Evolutionary conservation across 2,113 vertebrate genomes (phyloP).

Genomic region (Symphodus melops): DNA sequence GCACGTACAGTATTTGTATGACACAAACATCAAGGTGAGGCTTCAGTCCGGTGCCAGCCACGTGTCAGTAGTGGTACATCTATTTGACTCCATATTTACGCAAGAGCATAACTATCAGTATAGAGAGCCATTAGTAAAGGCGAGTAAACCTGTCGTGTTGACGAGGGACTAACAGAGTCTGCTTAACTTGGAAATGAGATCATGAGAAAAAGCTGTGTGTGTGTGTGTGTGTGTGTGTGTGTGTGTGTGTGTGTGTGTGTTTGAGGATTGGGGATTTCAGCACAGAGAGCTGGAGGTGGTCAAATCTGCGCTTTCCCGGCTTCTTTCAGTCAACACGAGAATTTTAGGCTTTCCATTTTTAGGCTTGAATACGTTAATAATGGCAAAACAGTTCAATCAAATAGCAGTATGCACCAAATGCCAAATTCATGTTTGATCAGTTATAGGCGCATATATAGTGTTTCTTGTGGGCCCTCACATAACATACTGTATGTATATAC

Average conservation of each 20-base stretch:
- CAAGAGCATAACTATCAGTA: slow-evolving; percentile 85
- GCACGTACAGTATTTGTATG: slow-evolving; percentile 74
- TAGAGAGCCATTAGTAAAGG: slow-evolving; percentile 80
- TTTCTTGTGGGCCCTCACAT: not conserved
- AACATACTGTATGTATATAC: not conserved
- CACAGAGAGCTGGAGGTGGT: slow-evolving; percentile 48
- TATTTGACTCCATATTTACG: slow-evolving; percentile 85
- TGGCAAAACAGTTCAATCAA: not conserved
- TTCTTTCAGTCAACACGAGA: slow-evolving; percentile 9
- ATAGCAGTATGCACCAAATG: not conserved
- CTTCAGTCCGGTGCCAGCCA: slow-evolving; percentile 73
- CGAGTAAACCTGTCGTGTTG: slow-evolving; percentile 82
- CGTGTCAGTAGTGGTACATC: slow-evolving; percentile 81
- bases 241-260: slow-evolving; percentile 72
- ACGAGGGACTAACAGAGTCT: slow-evolving; percentile 82
- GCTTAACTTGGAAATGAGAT: slow-evolving; percentile 84
- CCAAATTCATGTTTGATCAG: not conserved
- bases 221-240: slow-evolving; percentile 81
- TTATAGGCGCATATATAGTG: not conserved
- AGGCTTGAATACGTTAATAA: not conserved
- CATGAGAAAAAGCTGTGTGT: slow-evolving; percentile 71
- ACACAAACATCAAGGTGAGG: slow-evolving; percentile 78
- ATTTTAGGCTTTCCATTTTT: not conserved
- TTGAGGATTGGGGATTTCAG: slow-evolving; percentile 73
- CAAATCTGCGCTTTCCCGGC: slow-evolving; percentile 31